Base-by-base conservation (phyloP, 2,888 invertebrate species). In the Oligia latruncula region DNA sequence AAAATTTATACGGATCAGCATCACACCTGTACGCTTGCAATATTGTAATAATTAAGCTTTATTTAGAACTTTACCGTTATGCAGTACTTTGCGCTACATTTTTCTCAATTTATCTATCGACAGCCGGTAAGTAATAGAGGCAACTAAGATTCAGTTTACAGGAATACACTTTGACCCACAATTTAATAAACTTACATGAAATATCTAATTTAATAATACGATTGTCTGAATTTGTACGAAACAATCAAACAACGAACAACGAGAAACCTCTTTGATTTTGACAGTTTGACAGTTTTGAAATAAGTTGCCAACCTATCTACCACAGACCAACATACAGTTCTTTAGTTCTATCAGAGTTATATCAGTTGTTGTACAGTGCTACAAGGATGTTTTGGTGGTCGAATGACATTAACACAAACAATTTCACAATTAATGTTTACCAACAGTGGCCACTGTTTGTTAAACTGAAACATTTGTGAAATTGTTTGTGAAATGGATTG, bases 11-110 rank as follows among this genome's bases (percentile, higher is more conserved):
- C 60, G 40, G 29, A 71, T 70, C 23, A 23, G 52, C 40, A 84
- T 58, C 55, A 71, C 65, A 83, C 76, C 71, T 29, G 58, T 55
- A 66, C 23, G 66, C 62, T 64, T 62, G 65, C 67, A 70, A 55
- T 78, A 64, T 29, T 77, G 49, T 71, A 73, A 74, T 78, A 80
- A 65, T 65, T 74, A 66, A 29, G 72, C 74, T 77, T 78, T 79
- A 77, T 80, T 85, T 83, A 73, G 79, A 81, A 68, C 65, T 88
- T 87, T 90, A 91, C 91, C 90, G 90, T 91, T 90, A 90, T 8
- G 76, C 78, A 83, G 75, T 85, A 71, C 75, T 84, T 78, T 77
- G 68, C 74, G 74, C 82, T 86, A 87, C 84, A 83, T 88, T 89
- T 87, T 86, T 77, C 70, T 20, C 46, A 77, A 46, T 62, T 71